These are phyloP conservation scores for Furcifer pardalis DNA, from an alignment of 2,797 vertebrate genomes.

Conservation along the genomic window DNA sequence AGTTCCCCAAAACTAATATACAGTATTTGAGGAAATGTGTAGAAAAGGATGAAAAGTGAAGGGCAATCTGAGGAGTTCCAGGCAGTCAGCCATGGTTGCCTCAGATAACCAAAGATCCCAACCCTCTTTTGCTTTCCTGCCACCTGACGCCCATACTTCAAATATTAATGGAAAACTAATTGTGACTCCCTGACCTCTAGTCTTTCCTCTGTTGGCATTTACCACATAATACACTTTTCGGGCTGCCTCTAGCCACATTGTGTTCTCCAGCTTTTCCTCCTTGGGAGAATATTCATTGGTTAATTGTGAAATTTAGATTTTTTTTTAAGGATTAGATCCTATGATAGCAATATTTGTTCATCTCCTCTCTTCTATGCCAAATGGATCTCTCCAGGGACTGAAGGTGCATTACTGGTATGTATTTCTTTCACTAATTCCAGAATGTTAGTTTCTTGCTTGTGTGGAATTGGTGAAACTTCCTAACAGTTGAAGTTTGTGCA, in stretches of 20 bases:
- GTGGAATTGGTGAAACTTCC: neutral
- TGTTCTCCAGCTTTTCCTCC: neutral
- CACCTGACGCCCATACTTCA: slow-evolving; percentile 63
- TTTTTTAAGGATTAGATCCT: slow-evolving; percentile 5
- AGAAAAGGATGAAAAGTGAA: neutral
- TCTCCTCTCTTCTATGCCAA: neutral
- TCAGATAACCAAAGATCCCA: slow-evolving; percentile 58
- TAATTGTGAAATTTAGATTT: neutral
- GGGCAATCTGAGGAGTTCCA: neutral
- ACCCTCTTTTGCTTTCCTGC: slow-evolving; percentile 30
- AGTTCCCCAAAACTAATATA: neutral
- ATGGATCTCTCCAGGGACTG: neutral
- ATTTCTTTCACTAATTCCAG: neutral
- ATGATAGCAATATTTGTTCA: neutral
- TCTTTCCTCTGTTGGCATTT: slow-evolving; percentile 21
- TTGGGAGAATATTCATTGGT: slow-evolving; percentile 1
- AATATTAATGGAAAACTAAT: slow-evolving; percentile 63
- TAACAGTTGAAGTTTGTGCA: neutral
- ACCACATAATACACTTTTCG: slow-evolving; percentile 22
- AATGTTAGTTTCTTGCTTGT: slow-evolving; percentile 16
- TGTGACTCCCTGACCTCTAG: slow-evolving; percentile 25
- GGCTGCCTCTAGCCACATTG: neutral
- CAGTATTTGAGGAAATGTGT: slow-evolving; percentile 4
- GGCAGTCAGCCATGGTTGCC: slow-evolving; percentile 22
- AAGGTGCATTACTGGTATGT: slow-evolving; percentile 15